Evolutionary conservation across 1,140 invertebrate species (phyloP), one percentile per base, ranked within the genome.

Genomic region (Leptonema lineaticorne): DNA sequence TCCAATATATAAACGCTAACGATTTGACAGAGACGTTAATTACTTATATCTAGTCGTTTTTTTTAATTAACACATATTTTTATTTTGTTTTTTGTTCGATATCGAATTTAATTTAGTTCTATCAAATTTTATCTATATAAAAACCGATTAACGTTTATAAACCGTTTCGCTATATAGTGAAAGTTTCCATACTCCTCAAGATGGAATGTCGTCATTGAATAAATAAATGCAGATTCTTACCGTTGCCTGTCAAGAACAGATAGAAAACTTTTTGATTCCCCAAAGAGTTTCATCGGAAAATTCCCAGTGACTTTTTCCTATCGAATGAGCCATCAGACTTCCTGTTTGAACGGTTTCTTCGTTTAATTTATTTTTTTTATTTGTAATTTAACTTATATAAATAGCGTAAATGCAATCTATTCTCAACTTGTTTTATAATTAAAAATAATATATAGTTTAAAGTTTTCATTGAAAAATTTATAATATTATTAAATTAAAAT

Each of bases 151-250:
- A 41, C 30, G 30, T 33, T 33, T 22, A 50, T 50, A 50, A 50
- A 22, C 50, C 1, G 22, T 26, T 53, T 26, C 22, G 16, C n/a
- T n/a, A 41, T 41, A 14, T 16, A 41, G 37, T 41, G 11, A 16
- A 26, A 53, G 46, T 33, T 11, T 33, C 30, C 11, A 6, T 41
- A 14, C 37, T 11, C 16, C 9, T 16, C 37, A 11, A 7, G 62
- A 64, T 30, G 46, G 50, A 50, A 30, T 50, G 50, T 64, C 50
- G 50, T 64, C 62, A 64, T 50, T 64, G 62, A 64, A 64, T 50
- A 64, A n/a, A n/a, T n/a, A n/a, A 64, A 64, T 64, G 45, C 50
- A 50, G 62, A 64, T 64, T 64, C 28, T 64, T 50, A 45, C 62
- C 20, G 7, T 6, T 28, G 33, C 18, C 62, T 64, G 62, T 64